phyloP scores from a whole-genome alignment of 2,888 invertebrate species.

The Apamea crenata region DNA sequence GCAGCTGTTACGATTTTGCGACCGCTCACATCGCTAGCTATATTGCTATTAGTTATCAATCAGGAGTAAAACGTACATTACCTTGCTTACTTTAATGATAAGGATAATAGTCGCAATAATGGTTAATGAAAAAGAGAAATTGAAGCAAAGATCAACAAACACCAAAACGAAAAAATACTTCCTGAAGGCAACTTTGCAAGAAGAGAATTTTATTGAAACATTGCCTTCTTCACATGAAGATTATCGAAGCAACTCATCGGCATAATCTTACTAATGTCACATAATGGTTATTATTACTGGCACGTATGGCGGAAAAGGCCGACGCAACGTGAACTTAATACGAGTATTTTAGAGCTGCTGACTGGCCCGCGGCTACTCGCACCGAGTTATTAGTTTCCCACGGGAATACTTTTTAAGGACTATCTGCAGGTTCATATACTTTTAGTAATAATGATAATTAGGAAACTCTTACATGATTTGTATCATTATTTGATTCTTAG shows the following conservation, averaged over 20 bases:
- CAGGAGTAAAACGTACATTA: not conserved
- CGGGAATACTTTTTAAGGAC: constrained; percentile 48
- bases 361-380: constrained; percentile 45
- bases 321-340: constrained; percentile 36
- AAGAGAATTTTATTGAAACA: not conserved
- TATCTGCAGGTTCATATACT: constrained; percentile 3
- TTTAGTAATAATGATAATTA: not conserved
- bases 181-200: not conserved
- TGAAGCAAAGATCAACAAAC: not conserved
- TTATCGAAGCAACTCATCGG: too few species aligned
- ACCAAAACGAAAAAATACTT: not conserved
- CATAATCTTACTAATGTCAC: constrained; percentile 39
- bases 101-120: not conserved
- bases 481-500: not conserved
- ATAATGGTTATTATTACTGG: constrained; percentile 40
- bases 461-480: not conserved
- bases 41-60: constrained; percentile 11
- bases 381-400: constrained; percentile 47
- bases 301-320: constrained; percentile 29
- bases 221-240: not conserved
- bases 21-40: not conserved
- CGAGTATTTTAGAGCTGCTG: constrained; percentile 41
- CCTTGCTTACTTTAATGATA: not conserved
- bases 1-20: not conserved
- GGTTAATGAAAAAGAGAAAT: not conserved